phyloP scores from a whole-genome alignment of 2,797 vertebrate species.

The Psittacula echo region DNA sequence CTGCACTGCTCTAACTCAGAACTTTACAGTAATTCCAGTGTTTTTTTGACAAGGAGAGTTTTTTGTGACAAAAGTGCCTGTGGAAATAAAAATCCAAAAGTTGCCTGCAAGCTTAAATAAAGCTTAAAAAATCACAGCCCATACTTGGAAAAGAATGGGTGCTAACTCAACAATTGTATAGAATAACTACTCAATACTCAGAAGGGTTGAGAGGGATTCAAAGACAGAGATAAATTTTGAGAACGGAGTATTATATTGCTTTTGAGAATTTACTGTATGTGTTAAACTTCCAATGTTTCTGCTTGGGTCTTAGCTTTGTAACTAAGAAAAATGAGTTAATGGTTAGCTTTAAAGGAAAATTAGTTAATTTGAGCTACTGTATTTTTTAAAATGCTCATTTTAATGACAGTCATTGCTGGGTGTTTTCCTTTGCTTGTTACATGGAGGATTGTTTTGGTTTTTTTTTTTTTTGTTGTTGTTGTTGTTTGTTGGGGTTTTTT shows the following conservation, averaged over 20 bases:
- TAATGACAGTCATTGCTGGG: background rate
- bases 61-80: constrained; percentile 32
- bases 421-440: background rate
- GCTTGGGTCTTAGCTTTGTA: background rate
- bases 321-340: background rate
- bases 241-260: background rate
- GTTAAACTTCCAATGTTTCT: background rate
- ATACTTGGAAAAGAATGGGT: background rate
- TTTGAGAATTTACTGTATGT: background rate
- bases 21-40: background rate
- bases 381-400: background rate
- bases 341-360: background rate
- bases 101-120: background rate
- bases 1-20: background rate
- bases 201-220: background rate
- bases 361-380: background rate
- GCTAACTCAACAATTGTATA: background rate
- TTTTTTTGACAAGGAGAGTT: background rate
- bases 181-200: background rate
- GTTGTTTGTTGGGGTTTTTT: no score
- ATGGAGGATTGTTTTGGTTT: rapidly evolving
- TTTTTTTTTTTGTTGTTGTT: background rate
- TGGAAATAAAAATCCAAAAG: background rate
- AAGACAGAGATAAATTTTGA: background rate
- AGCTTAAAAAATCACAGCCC: background rate